A percentile compares a stretch with the other conserved stretches of the same genome.
phyloP scores from a whole-genome alignment of 2,797 vertebrate species.

The Centroberyx gerrardi region DNA sequence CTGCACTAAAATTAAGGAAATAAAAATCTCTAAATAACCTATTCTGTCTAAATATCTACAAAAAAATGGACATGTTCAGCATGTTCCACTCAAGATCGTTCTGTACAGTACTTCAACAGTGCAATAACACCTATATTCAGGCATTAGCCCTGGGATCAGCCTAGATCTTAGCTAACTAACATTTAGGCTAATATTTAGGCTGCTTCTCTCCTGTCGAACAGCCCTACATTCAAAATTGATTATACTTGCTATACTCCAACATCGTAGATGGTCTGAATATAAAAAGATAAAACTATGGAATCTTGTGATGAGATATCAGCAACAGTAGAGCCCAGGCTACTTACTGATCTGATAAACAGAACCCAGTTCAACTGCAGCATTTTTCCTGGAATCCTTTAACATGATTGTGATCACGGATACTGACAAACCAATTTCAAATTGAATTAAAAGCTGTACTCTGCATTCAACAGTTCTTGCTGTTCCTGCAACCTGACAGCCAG shows the following conservation, averaged over 20 bases:
- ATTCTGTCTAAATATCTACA: constrained; percentile 40
- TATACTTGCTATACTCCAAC: constrained; percentile 56
- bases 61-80: constrained; percentile 43
- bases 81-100: constrained; percentile 41
- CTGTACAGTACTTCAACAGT: constrained; percentile 82
- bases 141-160: constrained; percentile 22
- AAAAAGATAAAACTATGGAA: constrained; percentile 29
- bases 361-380: constrained; percentile 46
- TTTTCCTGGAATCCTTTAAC: not conserved
- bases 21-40: constrained; percentile 47
- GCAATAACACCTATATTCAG: constrained; percentile 67
- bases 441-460: constrained; percentile 43
- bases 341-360: constrained; percentile 37
- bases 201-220: constrained; percentile 36
- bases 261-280: constrained; percentile 39
- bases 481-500: not conserved
- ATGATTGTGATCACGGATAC: constrained; percentile 41
- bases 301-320: constrained; percentile 30
- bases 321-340: constrained; percentile 32
- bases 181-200: constrained; percentile 36
- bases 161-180: constrained; percentile 28
- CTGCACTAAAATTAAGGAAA: constrained; percentile 40
- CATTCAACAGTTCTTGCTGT: not conserved
- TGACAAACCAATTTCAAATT: constrained; percentile 22
- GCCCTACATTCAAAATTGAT: constrained; percentile 75